A percentile compares a stretch with the other conserved stretches of the same genome.
phyloP scores from a whole-genome alignment of 2,113 vertebrate species.

The Mastomys natalensis region DNA sequence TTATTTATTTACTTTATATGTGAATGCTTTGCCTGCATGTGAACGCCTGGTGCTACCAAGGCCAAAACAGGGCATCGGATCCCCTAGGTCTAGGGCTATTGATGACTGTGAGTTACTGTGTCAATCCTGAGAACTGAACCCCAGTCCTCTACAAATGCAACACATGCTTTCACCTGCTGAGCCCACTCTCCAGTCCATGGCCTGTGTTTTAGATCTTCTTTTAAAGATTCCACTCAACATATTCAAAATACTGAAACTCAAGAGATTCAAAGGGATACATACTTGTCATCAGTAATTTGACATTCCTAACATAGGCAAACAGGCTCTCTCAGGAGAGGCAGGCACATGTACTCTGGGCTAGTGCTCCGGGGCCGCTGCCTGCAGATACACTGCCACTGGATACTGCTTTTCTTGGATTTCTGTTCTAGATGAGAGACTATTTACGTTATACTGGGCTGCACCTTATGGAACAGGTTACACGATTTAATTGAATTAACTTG shows the following conservation, averaged over 20 bases:
- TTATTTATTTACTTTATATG: background rate
- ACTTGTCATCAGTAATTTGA: conserved; percentile 12
- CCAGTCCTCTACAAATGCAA: background rate
- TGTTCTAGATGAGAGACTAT: background rate
- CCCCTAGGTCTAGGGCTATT: background rate
- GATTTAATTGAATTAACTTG: background rate
- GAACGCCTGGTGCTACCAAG: background rate
- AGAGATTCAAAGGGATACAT: background rate
- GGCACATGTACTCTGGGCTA: accelerated
- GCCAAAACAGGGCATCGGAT: background rate
- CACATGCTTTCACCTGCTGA: background rate
- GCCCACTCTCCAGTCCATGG: background rate
- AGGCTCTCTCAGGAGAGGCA: too few species aligned
- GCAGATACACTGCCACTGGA: background rate
- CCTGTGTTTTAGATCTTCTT: conserved; percentile 15
- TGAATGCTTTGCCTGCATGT: background rate
- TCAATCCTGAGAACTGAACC: background rate
- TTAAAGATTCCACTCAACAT: conserved; percentile 2
- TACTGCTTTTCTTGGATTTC: background rate
- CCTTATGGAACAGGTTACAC: background rate
- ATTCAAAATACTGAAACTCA: background rate
- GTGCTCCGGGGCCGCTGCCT: accelerated
- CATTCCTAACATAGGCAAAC: background rate
- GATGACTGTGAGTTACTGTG: background rate
- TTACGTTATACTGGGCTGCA: background rate